Base-by-base conservation (phyloP, 1,140 invertebrate species). In the Brachionus sp. region DNA sequence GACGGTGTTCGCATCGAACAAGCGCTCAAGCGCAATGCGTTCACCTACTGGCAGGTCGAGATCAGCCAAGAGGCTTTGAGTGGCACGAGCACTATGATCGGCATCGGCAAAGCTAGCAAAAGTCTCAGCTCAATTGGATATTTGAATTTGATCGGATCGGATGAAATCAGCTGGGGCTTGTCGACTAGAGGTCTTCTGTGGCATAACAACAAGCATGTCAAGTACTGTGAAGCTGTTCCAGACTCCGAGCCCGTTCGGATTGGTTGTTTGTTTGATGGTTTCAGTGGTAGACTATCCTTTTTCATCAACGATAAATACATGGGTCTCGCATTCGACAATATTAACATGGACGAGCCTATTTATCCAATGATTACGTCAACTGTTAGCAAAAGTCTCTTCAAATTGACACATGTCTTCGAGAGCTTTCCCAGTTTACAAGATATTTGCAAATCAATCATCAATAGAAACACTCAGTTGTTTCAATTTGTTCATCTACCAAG, bases 181-280 rank as follows among this genome's bases (percentile, higher is more conserved):
- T 93, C 92, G 0, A 93, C 93, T 86, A 93, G 93, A 87, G 93
- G 93, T 6, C 86, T 92, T 0, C 85, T 93, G 1, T 93, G 92
- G 92, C 93, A 94, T 86, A 90, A 90, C 16, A 80, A 80, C 33
- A 37, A 29, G 9, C 57, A 12, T 1, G 62, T 62, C 13, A 39
- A 80, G n/a, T 80, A 62, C n/a, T 19, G 50, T 37, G 62, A 80
- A 29, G 39, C 39, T 5, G 35, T 62, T 37, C 1, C 4, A 12
- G 35, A 80, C 10, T 23, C 35, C 2, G 10, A 35, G 25, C 19
- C 77, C 3, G 29, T 80, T 25, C 33, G 16, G 12, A 80, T 80
- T 25, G 46, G 46, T 1, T 80, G 77, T 66, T 29, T 80, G 1
- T 80, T 62, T 37, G 77, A 80, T 12, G 35, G 46, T 4, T 66